Evolutionary conservation across 2,888 invertebrate species (phyloP), one percentile per base, ranked within the genome.

Genomic region (Drosophila kanekoi): DNA sequence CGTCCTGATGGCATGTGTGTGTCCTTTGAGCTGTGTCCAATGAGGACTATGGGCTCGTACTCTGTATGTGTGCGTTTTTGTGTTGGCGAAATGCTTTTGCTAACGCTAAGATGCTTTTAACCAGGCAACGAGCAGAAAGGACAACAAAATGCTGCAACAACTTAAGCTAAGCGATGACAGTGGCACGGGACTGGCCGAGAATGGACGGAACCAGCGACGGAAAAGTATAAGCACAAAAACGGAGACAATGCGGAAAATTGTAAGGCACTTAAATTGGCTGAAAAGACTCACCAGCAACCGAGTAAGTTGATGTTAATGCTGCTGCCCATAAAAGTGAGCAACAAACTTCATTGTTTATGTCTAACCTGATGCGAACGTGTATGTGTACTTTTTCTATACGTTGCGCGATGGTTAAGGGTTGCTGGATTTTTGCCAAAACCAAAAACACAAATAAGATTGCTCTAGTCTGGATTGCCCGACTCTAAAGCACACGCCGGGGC

Each of bases 251-350:
- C 77, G 75, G 69, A 79, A 78, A 80, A 86, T 83, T 83, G 81
- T 83, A 79, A 84, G 84, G 77, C 81, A 84, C 81, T 86, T 79
- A 86, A 84, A 86, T 86, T 83, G 83, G 83, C 87, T 78, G 68
- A 86, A 78, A 81, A 81, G 80, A 86, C 78, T 81, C 78, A 71
- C 48, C 28, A 38, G 52, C 66, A 62, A 59, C 60, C 63, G 45
- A 65, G 70, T 62, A 23, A 63, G 61, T 68, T 76, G 63, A 59
- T 64, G 70, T 51, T 71, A 48, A 35, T 37, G 43, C 61, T 38
- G 37, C 44, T 38, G 59, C 54, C 83, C 86, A 86, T 84, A 86
- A 84, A 84, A 84, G 80, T 79, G 79, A 84, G 84, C 79, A 81
- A 84, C 84, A 84, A 84, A 86, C 83, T 84, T 79, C 83, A 86